These are phyloP conservation scores for Sphaerophoria rueppellii DNA, from an alignment of 2,888 invertebrate genomes.

Conservation along the genomic window DNA sequence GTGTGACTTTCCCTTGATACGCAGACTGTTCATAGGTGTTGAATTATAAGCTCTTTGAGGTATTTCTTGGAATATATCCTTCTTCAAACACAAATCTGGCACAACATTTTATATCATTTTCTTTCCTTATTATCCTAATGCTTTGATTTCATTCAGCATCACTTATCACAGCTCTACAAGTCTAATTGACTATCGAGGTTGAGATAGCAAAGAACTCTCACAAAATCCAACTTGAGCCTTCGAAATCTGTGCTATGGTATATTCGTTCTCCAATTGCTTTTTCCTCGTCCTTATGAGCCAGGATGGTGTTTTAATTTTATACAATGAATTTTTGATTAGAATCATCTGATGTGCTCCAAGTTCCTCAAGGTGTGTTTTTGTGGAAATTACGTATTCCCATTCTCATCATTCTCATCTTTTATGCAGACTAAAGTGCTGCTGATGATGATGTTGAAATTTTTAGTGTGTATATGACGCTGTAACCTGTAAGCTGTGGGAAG, in stretches of 20 bases:
- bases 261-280: not conserved
- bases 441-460: slow-evolving; percentile 6
- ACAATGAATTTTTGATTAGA: slow-evolving; percentile 61
- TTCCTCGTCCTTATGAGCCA: not conserved
- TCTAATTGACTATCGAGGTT: slow-evolving; percentile 39
- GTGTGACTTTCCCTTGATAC: too few relatives aligned
- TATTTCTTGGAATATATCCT: too few relatives aligned
- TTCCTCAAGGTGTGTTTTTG: slow-evolving; percentile 5
- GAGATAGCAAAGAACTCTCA: not conserved
- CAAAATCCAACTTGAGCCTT: not conserved
- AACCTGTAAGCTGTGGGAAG: not conserved
- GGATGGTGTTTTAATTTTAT: slow-evolving; percentile 47
- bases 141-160: slow-evolving; percentile 14
- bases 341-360: slow-evolving; percentile 1
- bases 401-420: not conserved
- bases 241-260: slow-evolving; percentile 14
- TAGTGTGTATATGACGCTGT: not conserved
- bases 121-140: not conserved
- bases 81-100: not conserved
- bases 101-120: slow-evolving; percentile 4
- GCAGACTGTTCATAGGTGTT: too few relatives aligned
- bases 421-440: not conserved
- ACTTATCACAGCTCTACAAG: not conserved
- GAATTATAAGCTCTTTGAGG: too few relatives aligned
- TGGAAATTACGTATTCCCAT: slow-evolving; percentile 1